Evolutionary conservation across 64 coral and sea anemone genomes (phyloP).

Genomic region (Exaiptasia diaphana): DNA sequence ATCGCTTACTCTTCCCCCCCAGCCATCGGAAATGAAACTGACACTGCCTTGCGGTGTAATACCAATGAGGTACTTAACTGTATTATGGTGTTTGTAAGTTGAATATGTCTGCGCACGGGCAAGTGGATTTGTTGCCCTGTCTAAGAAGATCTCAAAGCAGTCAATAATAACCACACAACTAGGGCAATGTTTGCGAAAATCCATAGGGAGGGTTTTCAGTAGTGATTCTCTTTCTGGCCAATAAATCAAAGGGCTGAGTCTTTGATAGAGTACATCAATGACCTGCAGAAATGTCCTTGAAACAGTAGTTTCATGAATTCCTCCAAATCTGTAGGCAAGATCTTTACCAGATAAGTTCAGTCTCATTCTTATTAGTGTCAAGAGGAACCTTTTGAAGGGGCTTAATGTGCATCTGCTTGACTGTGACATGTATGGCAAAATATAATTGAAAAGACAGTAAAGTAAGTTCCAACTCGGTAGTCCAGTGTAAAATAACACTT

Average conservation of each 20-base stretch:
- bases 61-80: constrained; percentile 18
- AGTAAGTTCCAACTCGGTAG: constrained; percentile 10
- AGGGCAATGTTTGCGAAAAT: constrained; percentile 24
- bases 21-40: constrained; percentile 4
- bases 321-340: constrained; percentile 39
- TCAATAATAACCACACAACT: constrained; percentile 38
- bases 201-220: constrained; percentile 14
- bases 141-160: constrained; percentile 41
- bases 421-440: not conserved
- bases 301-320: constrained; percentile 44
- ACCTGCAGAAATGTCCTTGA: constrained; percentile 25
- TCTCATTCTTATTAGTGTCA: constrained; percentile 37
- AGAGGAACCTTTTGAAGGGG: constrained; percentile 2
- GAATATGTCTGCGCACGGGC: constrained; percentile 29
- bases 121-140: not conserved
- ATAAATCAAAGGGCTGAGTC: constrained; percentile 41
- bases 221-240: constrained; percentile 38
- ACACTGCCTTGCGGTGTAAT: constrained; percentile 39
- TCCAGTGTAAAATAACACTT: constrained; percentile 1
- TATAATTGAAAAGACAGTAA: not conserved
- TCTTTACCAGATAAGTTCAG: constrained; percentile 36
- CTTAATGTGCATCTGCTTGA: constrained; percentile 23
- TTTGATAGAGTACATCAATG: constrained; percentile 27
- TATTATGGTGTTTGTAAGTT: constrained; percentile 33
- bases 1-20: not conserved